phyloP scores from a whole-genome alignment of 2,113 vertebrate genomes.

The Melanerpes formicivorus region DNA sequence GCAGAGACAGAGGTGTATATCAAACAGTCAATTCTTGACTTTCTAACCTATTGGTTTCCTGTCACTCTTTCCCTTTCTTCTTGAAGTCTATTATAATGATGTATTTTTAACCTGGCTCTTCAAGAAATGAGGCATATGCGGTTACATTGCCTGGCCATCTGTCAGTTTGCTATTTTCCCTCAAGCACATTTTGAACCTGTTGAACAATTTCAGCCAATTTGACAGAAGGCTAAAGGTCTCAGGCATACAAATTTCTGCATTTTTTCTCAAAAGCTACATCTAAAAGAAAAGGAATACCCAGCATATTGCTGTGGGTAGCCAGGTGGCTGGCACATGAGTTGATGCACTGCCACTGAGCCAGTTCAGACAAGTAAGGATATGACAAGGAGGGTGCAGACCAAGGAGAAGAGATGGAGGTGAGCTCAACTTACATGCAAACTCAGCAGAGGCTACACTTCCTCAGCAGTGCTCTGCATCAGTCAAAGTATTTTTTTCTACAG shows the following conservation, averaged over 20 bases:
- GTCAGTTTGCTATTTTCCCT: conserved; percentile 25
- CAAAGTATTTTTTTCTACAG: rapidly evolving
- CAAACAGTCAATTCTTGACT: neutral
- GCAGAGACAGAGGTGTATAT: neutral
- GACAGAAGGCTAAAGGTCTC: conserved; percentile 35
- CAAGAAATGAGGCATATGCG: conserved; percentile 41
- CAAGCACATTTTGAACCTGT: conserved; percentile 30
- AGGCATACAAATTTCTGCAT: neutral
- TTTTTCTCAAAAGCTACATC: neutral
- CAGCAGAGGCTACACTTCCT: neutral
- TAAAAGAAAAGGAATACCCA: neutral
- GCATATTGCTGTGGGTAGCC: neutral
- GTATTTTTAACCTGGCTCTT: conserved; percentile 29
- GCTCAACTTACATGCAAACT: neutral
- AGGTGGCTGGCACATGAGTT: neutral
- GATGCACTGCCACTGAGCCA: rapidly evolving
- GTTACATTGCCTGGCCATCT: conserved; percentile 16
- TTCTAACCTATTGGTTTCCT: neutral
- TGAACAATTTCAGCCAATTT: conserved; percentile 27
- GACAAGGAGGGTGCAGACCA: neutral
- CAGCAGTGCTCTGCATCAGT: neutral
- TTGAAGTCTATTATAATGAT: neutral
- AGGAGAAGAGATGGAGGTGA: neutral
- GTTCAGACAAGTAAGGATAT: neutral
- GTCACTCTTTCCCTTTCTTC: neutral